Conservation (phyloP, 1,140 invertebrate species). For the Leptinotarsa undecemlineata region DNA sequence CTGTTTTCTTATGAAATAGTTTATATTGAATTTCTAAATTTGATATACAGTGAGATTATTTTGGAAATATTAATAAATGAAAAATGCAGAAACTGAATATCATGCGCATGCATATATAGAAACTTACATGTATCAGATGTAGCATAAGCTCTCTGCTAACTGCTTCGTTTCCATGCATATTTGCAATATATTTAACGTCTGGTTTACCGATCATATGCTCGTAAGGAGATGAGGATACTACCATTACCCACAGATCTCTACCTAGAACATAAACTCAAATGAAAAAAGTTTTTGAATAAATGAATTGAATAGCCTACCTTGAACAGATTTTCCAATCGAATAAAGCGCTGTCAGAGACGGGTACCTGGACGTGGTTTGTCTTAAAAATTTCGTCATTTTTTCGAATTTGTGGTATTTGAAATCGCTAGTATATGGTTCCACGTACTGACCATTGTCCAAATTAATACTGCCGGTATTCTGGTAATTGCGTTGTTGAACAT, state of each 20-base stretch:
- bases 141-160: slow-evolving; percentile 86
- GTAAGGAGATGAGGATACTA: slow-evolving; percentile 85
- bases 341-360: slow-evolving; percentile 86
- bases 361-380: slow-evolving; percentile 75
- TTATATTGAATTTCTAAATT: no score
- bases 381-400: slow-evolving; percentile 80
- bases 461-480: slow-evolving; percentile 22
- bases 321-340: slow-evolving; percentile 90
- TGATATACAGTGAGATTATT: no score
- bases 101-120: no score
- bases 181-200: slow-evolving; percentile 89
- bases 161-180: slow-evolving; percentile 90
- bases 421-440: slow-evolving; percentile 59
- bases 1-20: no score
- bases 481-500: slow-evolving; percentile 23
- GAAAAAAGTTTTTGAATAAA: not conserved
- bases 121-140: slow-evolving; percentile 71
- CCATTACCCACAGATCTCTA: slow-evolving; percentile 92
- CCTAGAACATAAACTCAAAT: slow-evolving; percentile 58
- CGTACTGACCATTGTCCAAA: slow-evolving; percentile 28
- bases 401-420: slow-evolving; percentile 91
- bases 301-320: slow-evolving; percentile 65
- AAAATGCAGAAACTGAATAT: no score
- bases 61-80: no score
- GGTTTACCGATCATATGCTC: slow-evolving; percentile 91